phyloP scores from a whole-genome alignment of 2,888 invertebrate species.

The Eustalomyia histrio region DNA sequence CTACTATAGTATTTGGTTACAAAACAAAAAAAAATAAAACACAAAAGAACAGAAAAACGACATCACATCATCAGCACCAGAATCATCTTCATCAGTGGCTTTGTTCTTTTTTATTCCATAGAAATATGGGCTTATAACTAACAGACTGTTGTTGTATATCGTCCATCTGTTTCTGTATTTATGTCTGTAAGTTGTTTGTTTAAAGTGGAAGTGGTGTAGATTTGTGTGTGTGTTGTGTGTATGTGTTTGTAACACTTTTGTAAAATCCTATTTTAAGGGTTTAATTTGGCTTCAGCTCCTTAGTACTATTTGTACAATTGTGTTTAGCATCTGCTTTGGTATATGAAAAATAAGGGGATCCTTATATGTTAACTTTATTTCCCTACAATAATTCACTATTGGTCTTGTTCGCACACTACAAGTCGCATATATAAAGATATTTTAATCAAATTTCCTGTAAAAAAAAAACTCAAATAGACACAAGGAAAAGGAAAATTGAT shows the following conservation, averaged over 20 bases:
- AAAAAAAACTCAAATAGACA: no score
- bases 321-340: conserved; percentile 32
- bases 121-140: conserved; percentile 11
- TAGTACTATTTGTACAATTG: conserved; percentile 41
- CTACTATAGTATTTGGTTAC: conserved; percentile 19
- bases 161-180: conserved; percentile 55
- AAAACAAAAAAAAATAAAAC: conserved; percentile 21
- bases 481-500: no score
- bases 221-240: conserved; percentile 12
- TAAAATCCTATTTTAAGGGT: conserved; percentile 53
- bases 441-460: no score
- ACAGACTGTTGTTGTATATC: conserved; percentile 39
- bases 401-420: no score
- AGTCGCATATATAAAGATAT: no score
- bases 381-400: no score
- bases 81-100: conserved; percentile 56
- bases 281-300: conserved; percentile 59
- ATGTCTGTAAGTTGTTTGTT: conserved; percentile 19
- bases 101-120: conserved; percentile 52
- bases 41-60: conserved; percentile 25
- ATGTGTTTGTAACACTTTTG: conserved; percentile 36
- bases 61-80: conserved; percentile 37
- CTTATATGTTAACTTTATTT: no score
- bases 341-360: no score
- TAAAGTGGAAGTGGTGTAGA: neutral